phyloP scores from a whole-genome alignment of 2,797 vertebrate species.

The Glossophaga mutica region DNA sequence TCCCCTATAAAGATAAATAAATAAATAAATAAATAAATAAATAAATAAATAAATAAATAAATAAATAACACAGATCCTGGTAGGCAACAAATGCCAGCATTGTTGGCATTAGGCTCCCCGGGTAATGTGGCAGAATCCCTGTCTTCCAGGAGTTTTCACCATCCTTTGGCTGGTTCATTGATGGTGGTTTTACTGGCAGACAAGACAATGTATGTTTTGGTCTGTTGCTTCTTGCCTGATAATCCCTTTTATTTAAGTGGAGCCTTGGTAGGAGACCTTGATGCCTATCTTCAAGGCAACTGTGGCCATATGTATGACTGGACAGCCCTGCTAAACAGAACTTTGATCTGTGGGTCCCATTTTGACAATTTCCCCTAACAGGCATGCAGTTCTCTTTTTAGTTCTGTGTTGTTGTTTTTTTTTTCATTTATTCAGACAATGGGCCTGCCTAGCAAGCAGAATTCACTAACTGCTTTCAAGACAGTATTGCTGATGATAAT shows the following conservation, averaged over 20 bases:
- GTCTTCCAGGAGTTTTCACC: background rate
- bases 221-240: background rate
- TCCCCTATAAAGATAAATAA: too few relatives aligned
- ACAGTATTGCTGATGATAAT: conserved; percentile 34
- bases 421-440: background rate
- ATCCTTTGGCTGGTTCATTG: background rate
- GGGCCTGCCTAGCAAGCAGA: conserved; percentile 19
- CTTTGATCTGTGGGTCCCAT: background rate
- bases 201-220: background rate
- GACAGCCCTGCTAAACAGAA: too few relatives aligned
- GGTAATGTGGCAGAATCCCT: too few relatives aligned
- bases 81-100: background rate
- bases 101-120: too few relatives aligned
- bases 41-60: too few relatives aligned
- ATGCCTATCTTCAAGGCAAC: background rate
- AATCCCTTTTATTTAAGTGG: background rate
- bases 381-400: background rate
- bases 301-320: background rate
- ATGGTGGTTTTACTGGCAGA: background rate
- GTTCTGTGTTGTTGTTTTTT: background rate
- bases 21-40: too few relatives aligned
- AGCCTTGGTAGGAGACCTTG: background rate
- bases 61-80: too few relatives aligned
- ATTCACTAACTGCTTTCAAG: conserved; percentile 36
- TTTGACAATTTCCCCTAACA: background rate